These are phyloP conservation scores for silkworm (Bombyx mori) DNA, from an alignment of 1,140 invertebrate genomes.

Conservation along the genomic window DNA sequence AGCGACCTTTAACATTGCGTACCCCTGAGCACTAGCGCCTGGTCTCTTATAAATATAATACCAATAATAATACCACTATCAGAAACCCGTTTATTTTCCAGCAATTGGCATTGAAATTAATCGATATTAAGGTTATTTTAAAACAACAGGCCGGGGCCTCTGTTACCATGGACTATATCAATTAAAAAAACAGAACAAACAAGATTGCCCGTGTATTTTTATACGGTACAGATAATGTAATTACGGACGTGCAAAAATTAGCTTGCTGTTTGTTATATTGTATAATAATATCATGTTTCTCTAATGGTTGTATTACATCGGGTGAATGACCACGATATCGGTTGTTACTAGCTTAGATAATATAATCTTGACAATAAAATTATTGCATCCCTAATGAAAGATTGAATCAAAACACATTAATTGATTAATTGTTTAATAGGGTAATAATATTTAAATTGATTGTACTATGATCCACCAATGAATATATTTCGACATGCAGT, in stretches of 20 bases:
- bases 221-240: constrained; percentile 9
- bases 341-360: constrained; percentile 16
- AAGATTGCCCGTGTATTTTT: constrained; percentile 7
- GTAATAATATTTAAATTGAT: too few species aligned
- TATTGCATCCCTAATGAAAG: too few species aligned
- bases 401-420: too few species aligned
- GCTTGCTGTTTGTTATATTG: constrained; percentile 2
- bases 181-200: constrained; percentile 10
- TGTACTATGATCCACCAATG: neutral
- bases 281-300: too few species aligned
- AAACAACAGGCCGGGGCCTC: constrained; percentile 7
- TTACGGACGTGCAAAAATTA: constrained; percentile 13
- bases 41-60: too few species aligned
- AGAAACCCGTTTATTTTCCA: neutral
- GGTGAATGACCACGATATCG: constrained; percentile 17
- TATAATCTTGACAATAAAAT: constrained; percentile 8
- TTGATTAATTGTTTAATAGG: too few species aligned
- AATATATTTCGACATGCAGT: neutral
- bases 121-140: too few species aligned
- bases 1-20: too few species aligned
- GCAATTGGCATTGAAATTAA: neutral
- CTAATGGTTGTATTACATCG: constrained; percentile 4
- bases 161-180: constrained; percentile 9
- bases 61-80: too few species aligned
- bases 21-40: too few species aligned